Base-by-base conservation (phyloP, 2,888 invertebrate genomes). In the Latrodectus hesperus region DNA sequence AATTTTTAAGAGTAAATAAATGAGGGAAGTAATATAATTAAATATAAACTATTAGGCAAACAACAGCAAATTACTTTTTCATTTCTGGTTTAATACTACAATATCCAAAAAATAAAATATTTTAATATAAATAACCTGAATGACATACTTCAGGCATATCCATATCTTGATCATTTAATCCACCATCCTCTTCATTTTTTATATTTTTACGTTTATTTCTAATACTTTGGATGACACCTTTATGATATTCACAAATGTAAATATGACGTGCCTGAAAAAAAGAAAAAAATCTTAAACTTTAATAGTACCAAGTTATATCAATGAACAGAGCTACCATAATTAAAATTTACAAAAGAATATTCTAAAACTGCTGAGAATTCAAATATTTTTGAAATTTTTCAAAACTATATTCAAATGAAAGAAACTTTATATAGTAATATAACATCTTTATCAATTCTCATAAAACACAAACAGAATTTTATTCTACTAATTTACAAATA, bases 231-330 rank as follows among this genome's bases (percentile, higher is more conserved):
- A 99, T 99, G 91, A 98, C 96, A 92, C 96, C 95, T 93, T 99
- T 99, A 93, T 99, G 99, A 92, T 96, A 95, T 92, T 99, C 99
- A 93, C 99, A 99, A 91, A 99, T 99, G 92, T 99, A 98, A 91
- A 96, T 97, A 92, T 99, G 98, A 91, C 96, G 95, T 65, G 97
- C 97, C 97, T 97, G 93, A 0, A 92, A 90, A 73, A 92, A 92
- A 11, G 17, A 88, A 38, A 55, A 2, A 5, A 38, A 38, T 38
- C 38, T 38, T 38, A 71, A 77, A 9, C 9, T 51, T 67, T 52
- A 49, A 11, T 38, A 64, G 26, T 14, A 55, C 16, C n/a, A 60
- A 26, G 14, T n/a, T 52, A 17, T n/a, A n/a, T n/a, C 9, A 38
- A 75, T 53, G 14, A 12, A 52, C 38, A 4, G 38, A 38, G 0